These are phyloP conservation scores for Vimba vimba DNA, from an alignment of 2,113 vertebrate species.

Conservation along the genomic window DNA sequence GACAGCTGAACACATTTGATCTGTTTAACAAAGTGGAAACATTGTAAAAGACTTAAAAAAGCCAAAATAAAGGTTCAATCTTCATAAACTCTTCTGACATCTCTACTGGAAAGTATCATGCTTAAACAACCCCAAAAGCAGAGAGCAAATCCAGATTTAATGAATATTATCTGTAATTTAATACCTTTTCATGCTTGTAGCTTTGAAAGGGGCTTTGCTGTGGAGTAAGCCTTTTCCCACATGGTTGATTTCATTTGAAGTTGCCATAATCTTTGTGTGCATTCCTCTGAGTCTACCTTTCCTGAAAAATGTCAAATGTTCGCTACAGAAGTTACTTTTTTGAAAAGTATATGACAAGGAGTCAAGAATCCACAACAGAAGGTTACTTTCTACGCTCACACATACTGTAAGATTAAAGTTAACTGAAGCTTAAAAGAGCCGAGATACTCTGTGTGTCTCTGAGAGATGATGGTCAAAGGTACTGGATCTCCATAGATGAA, in stretches of 20 bases:
- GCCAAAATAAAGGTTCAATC: background rate
- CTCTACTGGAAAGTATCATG: slow-evolving; percentile 18
- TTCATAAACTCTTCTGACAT: background rate
- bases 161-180: slow-evolving; percentile 51
- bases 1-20: background rate
- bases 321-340: slow-evolving; percentile 63
- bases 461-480: slow-evolving; percentile 47
- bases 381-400: slow-evolving; percentile 36
- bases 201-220: slow-evolving; percentile 62
- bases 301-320: slow-evolving; percentile 68
- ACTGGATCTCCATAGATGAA: slow-evolving; percentile 33
- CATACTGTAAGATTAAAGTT: slow-evolving; percentile 53
- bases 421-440: slow-evolving; percentile 52
- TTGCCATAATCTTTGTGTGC: slow-evolving; percentile 65
- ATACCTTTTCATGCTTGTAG: slow-evolving; percentile 52
- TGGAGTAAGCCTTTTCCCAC: slow-evolving; percentile 48
- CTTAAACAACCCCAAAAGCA: slow-evolving; percentile 48
- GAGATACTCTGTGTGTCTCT: slow-evolving; percentile 44
- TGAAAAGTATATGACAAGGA: slow-evolving; percentile 66
- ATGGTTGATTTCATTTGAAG: slow-evolving; percentile 67
- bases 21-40: background rate
- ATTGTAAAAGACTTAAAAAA: background rate
- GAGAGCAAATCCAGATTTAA: slow-evolving; percentile 50
- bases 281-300: slow-evolving; percentile 67
- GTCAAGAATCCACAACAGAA: slow-evolving; percentile 60